Base-by-base conservation (phyloP, 2,888 invertebrate species). In the Pterobdella sp. region DNA sequence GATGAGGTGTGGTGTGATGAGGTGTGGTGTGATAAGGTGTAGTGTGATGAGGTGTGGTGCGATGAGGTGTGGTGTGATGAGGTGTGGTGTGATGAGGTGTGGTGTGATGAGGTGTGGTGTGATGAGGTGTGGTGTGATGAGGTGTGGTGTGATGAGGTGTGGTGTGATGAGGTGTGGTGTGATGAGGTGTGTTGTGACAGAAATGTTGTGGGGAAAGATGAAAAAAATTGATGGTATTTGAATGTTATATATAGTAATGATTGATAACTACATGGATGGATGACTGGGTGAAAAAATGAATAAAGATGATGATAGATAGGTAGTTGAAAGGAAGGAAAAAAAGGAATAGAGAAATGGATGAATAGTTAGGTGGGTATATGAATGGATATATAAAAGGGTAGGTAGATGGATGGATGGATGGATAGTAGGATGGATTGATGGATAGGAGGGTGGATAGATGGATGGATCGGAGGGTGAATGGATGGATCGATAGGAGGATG, bases 91-190 rank as follows among this genome's bases (percentile, higher is more conserved):
- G 60, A 22, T 56, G 60, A 26, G 60, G 60, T 56, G 60, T 56
- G 60, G 60, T 56, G 60, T 7, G 60, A 26, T 56, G 60, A 26
- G 60, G n/a, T 56, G 60, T 56, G 60, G 60, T 56, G 60, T 56
- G 60, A 26, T 56, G 60, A 26, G 60, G 60, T 56, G 60, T 56
- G 60, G 60, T 56, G 60, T 56, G 60, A 26, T 56, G 60, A 26
- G 60, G 60, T n/a, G 60, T 56, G 60, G 60, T 56, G 60, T 56
- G 60, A 3, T n/a, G 60, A 26, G 60, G 60, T n/a, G 60, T 56
- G 60, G 60, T 56, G 60, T 56, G 60, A 26, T 56, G 60, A 26
- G 60, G 60, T 56, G 60, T 56, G 60, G 60, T n/a, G 60, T 56
- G 60, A 26, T 56, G 60, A 26, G 60, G 60, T 42, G 42, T 14